These are phyloP conservation scores for Thermophis baileyi DNA, from an alignment of 2,113 vertebrate species.

Conservation along the genomic window DNA sequence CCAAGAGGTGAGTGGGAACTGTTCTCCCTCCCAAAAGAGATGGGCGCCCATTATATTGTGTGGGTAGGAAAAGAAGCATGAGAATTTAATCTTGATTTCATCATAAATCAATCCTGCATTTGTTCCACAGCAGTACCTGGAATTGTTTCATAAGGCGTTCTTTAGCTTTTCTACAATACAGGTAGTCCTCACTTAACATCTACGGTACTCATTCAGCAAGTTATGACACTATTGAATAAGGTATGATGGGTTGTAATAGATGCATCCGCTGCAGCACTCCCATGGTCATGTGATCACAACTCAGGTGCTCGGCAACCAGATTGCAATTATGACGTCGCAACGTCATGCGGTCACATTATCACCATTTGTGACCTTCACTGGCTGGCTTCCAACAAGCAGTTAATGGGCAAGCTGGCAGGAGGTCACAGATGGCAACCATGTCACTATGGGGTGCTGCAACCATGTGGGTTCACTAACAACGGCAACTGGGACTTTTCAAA, in stretches of 20 bases:
- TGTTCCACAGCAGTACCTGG: background rate
- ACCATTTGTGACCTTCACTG: background rate
- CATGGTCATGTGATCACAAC: background rate
- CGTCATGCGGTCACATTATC: background rate
- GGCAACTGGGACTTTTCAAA: background rate
- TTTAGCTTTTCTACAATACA: background rate
- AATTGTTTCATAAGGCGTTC: background rate
- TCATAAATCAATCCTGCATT: background rate
- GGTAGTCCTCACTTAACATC: background rate
- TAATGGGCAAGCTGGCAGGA: background rate
- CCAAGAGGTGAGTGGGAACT: background rate
- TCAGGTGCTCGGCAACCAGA: background rate
- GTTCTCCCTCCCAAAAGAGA: background rate
- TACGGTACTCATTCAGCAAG: background rate
- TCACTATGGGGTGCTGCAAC: background rate
- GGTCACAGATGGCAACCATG: background rate
- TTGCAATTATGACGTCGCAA: background rate
- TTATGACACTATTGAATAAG: background rate
- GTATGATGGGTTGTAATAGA: background rate
- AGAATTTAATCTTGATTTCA: background rate
- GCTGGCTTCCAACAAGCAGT: background rate
- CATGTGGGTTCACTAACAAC: background rate
- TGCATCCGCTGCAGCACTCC: background rate
- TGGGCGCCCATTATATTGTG: background rate
- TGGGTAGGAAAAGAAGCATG: background rate